Conservation (phyloP, 2,888 invertebrate genomes). For the Coecobrya sp. region DNA sequence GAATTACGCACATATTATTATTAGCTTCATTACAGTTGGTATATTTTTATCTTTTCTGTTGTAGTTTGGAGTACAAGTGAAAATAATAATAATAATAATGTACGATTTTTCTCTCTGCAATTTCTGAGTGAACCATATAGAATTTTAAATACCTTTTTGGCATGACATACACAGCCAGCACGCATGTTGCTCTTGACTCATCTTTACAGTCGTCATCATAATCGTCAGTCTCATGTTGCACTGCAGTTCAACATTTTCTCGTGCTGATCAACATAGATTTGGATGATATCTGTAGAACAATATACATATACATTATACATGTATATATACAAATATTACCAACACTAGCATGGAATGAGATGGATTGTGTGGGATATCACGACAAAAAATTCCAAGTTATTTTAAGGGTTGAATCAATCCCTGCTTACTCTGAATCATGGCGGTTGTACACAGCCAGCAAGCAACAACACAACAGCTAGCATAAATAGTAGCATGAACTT, state of each 20-base stretch:
- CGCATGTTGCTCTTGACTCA: conserved; percentile 54
- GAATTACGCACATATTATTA: not conserved
- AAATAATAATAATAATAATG: conserved; percentile 8
- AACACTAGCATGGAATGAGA: conserved; percentile 10
- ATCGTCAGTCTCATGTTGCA: conserved; percentile 20
- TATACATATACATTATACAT: conserved; percentile 51
- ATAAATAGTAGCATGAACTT: not conserved
- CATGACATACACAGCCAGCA: not conserved
- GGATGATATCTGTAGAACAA: not conserved
- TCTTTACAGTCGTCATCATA: not conserved
- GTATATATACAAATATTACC: conserved; percentile 39
- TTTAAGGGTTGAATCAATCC: conserved; percentile 69
- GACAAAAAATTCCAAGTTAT: conserved; percentile 35
- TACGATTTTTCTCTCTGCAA: not conserved
- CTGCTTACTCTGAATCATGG: conserved; percentile 17
- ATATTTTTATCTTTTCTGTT: not conserved
- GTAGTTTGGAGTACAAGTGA: too few species aligned
- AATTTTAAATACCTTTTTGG: conserved; percentile 71
- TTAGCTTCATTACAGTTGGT: not conserved
- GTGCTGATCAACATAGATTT: not conserved
- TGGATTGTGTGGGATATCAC: not conserved
- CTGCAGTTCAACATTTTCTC: not conserved
- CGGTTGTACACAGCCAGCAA: not conserved
- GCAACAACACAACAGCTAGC: conserved; percentile 12
- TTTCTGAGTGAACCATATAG: conserved; percentile 58